Conservation (phyloP, 2,797 vertebrate species). For the Rhadinocentrus ornatus region DNA sequence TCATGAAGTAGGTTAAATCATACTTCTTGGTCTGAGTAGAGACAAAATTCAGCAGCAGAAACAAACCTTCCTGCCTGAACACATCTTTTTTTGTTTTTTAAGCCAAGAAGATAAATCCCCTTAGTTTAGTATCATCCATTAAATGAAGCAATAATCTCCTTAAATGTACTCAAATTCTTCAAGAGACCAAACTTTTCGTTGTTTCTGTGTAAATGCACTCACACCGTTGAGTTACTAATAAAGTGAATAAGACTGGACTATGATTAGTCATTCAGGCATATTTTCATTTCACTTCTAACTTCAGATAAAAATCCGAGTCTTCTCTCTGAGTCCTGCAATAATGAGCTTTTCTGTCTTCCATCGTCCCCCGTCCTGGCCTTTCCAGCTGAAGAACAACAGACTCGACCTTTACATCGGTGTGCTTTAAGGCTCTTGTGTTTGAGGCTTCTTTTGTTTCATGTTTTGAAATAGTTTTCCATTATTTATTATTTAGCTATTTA, state of each 20-base stretch:
- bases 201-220: constrained; percentile 18
- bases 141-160: constrained; percentile 8
- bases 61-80: constrained; percentile 22
- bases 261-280: neutral
- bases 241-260: neutral
- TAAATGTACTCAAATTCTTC: constrained; percentile 4
- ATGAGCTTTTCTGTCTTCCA: constrained; percentile 40
- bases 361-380: neutral
- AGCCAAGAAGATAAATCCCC: too few relatives aligned
- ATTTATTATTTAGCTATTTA: constrained; percentile 74
- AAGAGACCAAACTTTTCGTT: constrained; percentile 39
- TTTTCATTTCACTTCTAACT: neutral
- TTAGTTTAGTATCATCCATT: neutral
- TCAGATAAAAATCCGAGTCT: neutral
- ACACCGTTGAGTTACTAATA: neutral
- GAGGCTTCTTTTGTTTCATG: constrained; percentile 28
- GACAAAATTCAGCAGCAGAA: too few relatives aligned
- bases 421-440: constrained; percentile 41
- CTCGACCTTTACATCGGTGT: constrained; percentile 28
- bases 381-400: constrained; percentile 23
- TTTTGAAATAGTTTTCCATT: constrained; percentile 37
- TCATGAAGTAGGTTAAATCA: too few relatives aligned
- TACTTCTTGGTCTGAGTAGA: neutral
- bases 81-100: too few relatives aligned
- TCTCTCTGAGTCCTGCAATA: neutral